phyloP scores from a whole-genome alignment of 1,140 invertebrate species.

The Drosophila varians region DNA sequence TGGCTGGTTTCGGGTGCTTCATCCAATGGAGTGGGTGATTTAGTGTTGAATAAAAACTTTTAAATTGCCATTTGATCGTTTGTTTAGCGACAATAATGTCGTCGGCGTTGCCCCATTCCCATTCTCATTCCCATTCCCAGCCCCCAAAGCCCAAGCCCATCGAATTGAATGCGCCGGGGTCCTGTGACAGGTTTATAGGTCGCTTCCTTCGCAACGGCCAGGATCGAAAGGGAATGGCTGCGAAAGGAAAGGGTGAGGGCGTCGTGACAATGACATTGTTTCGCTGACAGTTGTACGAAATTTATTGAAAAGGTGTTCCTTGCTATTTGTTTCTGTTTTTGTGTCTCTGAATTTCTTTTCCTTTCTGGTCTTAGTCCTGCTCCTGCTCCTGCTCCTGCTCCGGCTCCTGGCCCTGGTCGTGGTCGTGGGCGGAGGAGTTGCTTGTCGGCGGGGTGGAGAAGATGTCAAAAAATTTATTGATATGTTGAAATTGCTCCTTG shows the following conservation, averaged over 20 bases:
- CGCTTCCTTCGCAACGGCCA: slow-evolving; percentile 51
- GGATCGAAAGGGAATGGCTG: not conserved
- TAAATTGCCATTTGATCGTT: slow-evolving; percentile 83
- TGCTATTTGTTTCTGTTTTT: slow-evolving; percentile 41
- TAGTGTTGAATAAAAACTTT: slow-evolving; percentile 83
- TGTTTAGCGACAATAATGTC: slow-evolving; percentile 83
- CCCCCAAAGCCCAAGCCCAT: slow-evolving; percentile 28
- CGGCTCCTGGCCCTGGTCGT: too few relatives aligned
- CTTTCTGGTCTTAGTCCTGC: not conserved
- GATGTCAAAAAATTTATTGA: slow-evolving; percentile 81
- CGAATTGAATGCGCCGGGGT: slow-evolving; percentile 49
- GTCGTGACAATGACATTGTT: slow-evolving; percentile 82
- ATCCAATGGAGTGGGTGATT: slow-evolving; percentile 73
- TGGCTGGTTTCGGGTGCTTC: slow-evolving; percentile 37
- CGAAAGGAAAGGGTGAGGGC: slow-evolving; percentile 16
- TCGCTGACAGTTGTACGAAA: slow-evolving; percentile 82
- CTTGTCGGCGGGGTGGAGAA: too few relatives aligned
- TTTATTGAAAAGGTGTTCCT: slow-evolving; percentile 81
- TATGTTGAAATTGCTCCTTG: slow-evolving; percentile 77
- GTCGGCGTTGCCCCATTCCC: slow-evolving; percentile 40
- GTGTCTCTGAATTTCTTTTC: slow-evolving; percentile 1
- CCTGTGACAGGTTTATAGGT: slow-evolving; percentile 78
- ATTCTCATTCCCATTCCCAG: too few relatives aligned
- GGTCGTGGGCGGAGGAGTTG: too few relatives aligned
- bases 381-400: too few relatives aligned